Base-by-base conservation (phyloP, 2,113 vertebrate species). In the Aspiorhynchus laticeps region DNA sequence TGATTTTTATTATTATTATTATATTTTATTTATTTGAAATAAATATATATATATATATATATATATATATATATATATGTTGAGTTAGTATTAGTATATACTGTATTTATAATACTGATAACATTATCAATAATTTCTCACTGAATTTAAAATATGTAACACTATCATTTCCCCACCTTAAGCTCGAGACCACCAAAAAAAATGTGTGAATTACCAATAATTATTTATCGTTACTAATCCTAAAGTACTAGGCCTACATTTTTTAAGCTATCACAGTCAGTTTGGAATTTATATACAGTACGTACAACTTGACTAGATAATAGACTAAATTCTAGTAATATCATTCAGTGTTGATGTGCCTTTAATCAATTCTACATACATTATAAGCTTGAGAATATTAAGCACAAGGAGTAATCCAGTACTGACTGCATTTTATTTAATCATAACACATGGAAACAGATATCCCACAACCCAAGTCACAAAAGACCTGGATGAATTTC, bases 401-500 rank as follows among this genome's bases (percentile, higher is more conserved):
- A 80, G 21, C 38, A 80, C 53, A 61, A 80, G 10, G 9, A 6
- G 6, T 61, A 80, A 38, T 38, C 5, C 7, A 80, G 24, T 7
- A 59, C 31, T 0, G 19, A 15, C 53, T 1, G 33, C 41, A 41
- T 67, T 82, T 6, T 69, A 83, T 83, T 83, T 24, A 36, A 79
- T 36, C 28, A 61, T 59, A 38, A 15, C 53, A 14, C 31, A 61
- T 80, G 21, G 53, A 80, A 80, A 36, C 56, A 71, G 63, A 69
- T n/a, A 24, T 36, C 43, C 41, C 63, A 59, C 24, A 41, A 43
- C 31, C 46, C 12, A 74, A 7, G 19, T 19, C 12, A 84, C 82
- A 84, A 73, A 71, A 84, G 82, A 74, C 48, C 69, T 41, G 33
- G 21, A 59, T 59, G 63, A 67, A 80, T 73, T 73, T 86, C 33